Evolutionary conservation across 1,140 invertebrate genomes (phyloP).

Genomic region (Diprion similis): DNA sequence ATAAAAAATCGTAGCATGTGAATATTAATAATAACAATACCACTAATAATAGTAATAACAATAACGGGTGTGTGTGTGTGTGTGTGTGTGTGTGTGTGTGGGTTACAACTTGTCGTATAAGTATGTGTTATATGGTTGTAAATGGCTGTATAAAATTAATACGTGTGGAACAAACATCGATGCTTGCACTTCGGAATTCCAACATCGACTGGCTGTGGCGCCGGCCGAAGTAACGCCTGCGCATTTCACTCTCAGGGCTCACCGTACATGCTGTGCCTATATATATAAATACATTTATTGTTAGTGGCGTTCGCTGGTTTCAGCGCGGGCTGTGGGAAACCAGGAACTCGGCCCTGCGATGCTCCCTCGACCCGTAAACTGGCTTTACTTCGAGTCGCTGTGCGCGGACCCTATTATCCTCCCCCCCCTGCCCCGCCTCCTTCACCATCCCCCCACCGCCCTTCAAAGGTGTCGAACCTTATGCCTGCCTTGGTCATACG

Average conservation of each 20-base stretch:
- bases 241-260: constrained; percentile 15
- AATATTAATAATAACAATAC: too few relatives aligned
- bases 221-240: constrained; percentile 40
- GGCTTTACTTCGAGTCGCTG: not conserved
- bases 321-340: constrained; percentile 6
- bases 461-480: too few relatives aligned
- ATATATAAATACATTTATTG: not conserved
- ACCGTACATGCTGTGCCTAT: not conserved
- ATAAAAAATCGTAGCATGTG: too few relatives aligned
- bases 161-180: constrained; percentile 5
- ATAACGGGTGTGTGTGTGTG: too few relatives aligned
- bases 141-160: not conserved
- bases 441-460: not conserved
- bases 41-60: too few relatives aligned
- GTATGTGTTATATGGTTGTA: not conserved
- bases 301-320: not conserved
- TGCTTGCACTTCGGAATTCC: constrained; percentile 33
- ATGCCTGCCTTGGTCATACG: too few relatives aligned
- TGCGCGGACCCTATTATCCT: too few relatives aligned
- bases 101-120: too few relatives aligned
- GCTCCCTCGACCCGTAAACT: not conserved
- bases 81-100: too few relatives aligned
- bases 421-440: not conserved
- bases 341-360: constrained; percentile 8
- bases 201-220: constrained; percentile 44